phyloP scores from a whole-genome alignment of 2,797 vertebrate genomes.

The Enteromius treurensis region DNA sequence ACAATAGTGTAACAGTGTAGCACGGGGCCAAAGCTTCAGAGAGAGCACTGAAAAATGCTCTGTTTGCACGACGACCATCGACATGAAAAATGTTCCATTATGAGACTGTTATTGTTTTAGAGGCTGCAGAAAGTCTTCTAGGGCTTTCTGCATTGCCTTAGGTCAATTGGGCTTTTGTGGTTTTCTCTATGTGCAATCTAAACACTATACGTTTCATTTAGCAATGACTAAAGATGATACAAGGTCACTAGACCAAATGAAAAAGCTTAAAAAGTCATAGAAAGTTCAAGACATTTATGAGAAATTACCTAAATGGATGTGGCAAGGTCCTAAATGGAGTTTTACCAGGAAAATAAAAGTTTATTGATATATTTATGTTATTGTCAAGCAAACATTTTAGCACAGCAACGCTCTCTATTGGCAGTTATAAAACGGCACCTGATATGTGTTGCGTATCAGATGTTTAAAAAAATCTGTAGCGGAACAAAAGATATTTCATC shows the following conservation, averaged over 20 bases:
- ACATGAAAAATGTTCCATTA: constrained; percentile 55
- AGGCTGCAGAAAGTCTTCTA: constrained; percentile 12
- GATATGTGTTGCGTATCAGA: constrained; percentile 16
- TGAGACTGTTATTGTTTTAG: constrained; percentile 44
- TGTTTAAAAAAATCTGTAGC: not conserved
- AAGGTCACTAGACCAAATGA: not conserved
- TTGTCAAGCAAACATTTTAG: constrained; percentile 10
- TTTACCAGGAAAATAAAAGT: not conserved
- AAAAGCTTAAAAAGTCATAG: not conserved
- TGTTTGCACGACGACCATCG: constrained; percentile 31
- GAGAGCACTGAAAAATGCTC: constrained; percentile 37
- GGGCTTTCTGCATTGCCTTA: not conserved
- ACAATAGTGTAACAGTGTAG: constrained; percentile 53
- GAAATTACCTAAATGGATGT: not conserved
- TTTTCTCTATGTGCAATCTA: not conserved
- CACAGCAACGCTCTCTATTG: constrained; percentile 31
- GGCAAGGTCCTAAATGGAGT: not conserved
- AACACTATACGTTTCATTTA: constrained; percentile 1
- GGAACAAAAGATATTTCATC: not conserved
- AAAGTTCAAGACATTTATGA: not conserved
- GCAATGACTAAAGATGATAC: not conserved
- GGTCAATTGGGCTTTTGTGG: not conserved
- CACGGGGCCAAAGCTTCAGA: constrained; percentile 41
- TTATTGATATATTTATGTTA: not conserved
- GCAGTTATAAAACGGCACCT: constrained; percentile 33